phyloP scores from a whole-genome alignment of 2,888 invertebrate genomes.

The Gortyna flavago region DNA sequence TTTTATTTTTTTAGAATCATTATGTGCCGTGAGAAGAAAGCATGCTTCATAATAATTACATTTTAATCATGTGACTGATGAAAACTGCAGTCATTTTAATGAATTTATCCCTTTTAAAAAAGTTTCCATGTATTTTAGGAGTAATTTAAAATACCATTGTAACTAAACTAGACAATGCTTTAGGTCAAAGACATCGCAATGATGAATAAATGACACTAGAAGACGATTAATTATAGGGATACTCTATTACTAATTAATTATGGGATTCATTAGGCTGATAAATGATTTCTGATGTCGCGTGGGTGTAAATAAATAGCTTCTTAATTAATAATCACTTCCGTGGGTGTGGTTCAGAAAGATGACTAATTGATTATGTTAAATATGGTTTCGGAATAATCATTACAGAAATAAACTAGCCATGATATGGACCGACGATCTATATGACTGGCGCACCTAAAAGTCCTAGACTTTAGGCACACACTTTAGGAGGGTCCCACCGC shows the following conservation, averaged over 20 bases:
- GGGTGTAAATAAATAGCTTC: constrained; percentile 45
- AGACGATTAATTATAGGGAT: constrained; percentile 9
- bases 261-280: constrained; percentile 43
- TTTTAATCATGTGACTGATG: not conserved
- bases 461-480: too few species aligned
- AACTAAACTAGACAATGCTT: not conserved
- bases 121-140: not conserved
- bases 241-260: constrained; percentile 30
- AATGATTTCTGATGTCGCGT: constrained; percentile 38
- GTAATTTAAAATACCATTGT: not conserved
- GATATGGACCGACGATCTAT: not conserved
- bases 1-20: not conserved
- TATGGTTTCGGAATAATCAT: not conserved
- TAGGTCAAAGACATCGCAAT: constrained; percentile 10
- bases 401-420: not conserved
- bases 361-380: constrained; percentile 27
- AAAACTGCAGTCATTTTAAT: not conserved
- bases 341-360: constrained; percentile 42
- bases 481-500: not conserved
- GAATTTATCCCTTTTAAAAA: not conserved
- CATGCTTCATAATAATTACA: not conserved
- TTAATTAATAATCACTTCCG: constrained; percentile 46
- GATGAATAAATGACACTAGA: constrained; percentile 16
- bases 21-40: too few species aligned
- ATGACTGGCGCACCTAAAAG: not conserved